Base-by-base conservation (phyloP, 2,797 vertebrate genomes). In the Vireo griseus region DNA sequence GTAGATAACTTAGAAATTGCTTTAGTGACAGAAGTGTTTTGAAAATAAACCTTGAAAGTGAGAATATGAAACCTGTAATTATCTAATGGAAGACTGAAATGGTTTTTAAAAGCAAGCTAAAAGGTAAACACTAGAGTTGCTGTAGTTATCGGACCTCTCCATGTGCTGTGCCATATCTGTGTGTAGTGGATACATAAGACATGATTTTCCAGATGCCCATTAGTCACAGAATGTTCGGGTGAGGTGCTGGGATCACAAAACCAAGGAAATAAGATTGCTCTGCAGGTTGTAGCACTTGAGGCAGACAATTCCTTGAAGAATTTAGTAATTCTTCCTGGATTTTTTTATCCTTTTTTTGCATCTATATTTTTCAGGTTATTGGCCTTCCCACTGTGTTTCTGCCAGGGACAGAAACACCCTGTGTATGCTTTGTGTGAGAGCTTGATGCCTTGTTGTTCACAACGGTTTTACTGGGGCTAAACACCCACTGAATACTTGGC, bases 21-120 rank as follows among this genome's bases (percentile, higher is more conserved):
- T 78, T 92, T 74, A 66, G 73, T 84, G 91, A 86, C 76, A 88
- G 79, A 95, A 93, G 42, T 91, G 68, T 92, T 95, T 94, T 75
- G 86, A 92, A 96, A 96, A 90, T 84, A 94, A 92, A 89, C 77
- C 61, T 87, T 63, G 84, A 78, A 96, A 96, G 58, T 79, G 89
- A 87, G 80, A 66, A 37, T 51, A 16, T 44, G 59, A 90, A 91
- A 87, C 80, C 54, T 93, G 83, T 33, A 88, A 92, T 92, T 96
- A 89, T 44, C 69, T 94, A 81, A 78, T 78, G 84, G 73, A 86
- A 79, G 94, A 52, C 58, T 25, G 51, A 59, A 78, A 50, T 37
- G 45, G 39, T 47, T 88, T 95, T 78, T 37, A 25, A 87, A 92
- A 86, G 69, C 51, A 35, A 78, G 76, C n/a, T 24, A 15, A 45